These are phyloP conservation scores for Hestina assimilis DNA, from an alignment of 1,140 invertebrate genomes.

Conservation along the genomic window DNA sequence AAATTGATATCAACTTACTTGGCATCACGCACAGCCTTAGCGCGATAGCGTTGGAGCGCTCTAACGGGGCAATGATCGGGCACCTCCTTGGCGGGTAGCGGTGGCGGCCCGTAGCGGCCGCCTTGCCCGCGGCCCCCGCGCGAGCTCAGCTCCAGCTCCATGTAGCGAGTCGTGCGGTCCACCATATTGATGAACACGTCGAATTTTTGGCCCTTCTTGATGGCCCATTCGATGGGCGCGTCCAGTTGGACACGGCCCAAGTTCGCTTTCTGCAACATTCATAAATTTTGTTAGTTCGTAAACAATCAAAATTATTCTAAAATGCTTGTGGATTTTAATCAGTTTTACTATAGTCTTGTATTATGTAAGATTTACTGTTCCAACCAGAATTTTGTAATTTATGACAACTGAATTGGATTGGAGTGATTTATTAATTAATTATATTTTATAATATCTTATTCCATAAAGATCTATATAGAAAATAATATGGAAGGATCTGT, in stretches of 20 bases:
- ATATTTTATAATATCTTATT: too few relatives aligned
- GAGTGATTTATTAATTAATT: too few relatives aligned
- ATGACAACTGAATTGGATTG: too few relatives aligned
- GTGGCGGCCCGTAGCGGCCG: slow-evolving; percentile 52
- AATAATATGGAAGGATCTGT: too few relatives aligned
- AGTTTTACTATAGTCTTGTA: too few relatives aligned
- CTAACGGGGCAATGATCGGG: slow-evolving; percentile 62
- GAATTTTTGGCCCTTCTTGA: slow-evolving; percentile 47
- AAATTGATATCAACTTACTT: slow-evolving; percentile 53
- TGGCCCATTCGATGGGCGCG: slow-evolving; percentile 62
- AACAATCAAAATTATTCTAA: too few relatives aligned
- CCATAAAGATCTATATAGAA: too few relatives aligned
- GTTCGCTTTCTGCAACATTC: slow-evolving; percentile 45
- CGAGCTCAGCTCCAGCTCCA: slow-evolving; percentile 48
- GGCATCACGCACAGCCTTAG: slow-evolving; percentile 30
- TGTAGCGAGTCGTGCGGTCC: slow-evolving; percentile 61
- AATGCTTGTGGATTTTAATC: too few relatives aligned
- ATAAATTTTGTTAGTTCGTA: background rate
- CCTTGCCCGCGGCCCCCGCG: slow-evolving; percentile 59
- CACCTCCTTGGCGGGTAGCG: slow-evolving; percentile 23
- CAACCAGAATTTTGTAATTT: too few relatives aligned
- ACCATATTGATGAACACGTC: slow-evolving; percentile 73
- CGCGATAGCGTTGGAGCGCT: slow-evolving; percentile 51
- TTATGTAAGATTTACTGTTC: too few relatives aligned
- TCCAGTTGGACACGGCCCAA: slow-evolving; percentile 62